These are phyloP conservation scores for Archivesica marissinica DNA, from an alignment of 1,140 invertebrate genomes.

Conservation along the genomic window DNA sequence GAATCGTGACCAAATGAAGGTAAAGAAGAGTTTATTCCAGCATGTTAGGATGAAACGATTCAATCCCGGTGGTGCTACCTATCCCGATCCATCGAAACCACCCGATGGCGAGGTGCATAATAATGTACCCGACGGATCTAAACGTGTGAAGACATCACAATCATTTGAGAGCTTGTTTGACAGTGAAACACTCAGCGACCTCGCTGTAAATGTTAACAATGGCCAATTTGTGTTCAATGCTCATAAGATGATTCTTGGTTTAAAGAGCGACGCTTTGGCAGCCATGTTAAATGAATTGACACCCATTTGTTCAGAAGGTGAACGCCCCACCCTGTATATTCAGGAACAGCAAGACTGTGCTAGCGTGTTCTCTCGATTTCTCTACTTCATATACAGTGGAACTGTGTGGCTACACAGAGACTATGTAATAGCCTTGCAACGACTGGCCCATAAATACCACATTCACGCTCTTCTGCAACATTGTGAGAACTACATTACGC, in stretches of 20 bases:
- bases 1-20: slow-evolving; percentile 55
- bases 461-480: slow-evolving; percentile 74
- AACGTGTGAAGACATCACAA: slow-evolving; percentile 78
- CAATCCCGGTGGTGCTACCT: slow-evolving; percentile 69
- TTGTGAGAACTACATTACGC: slow-evolving; percentile 79
- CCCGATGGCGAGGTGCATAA: slow-evolving; percentile 69
- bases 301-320: slow-evolving; percentile 47
- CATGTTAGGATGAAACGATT: slow-evolving; percentile 71
- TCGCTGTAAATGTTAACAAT: slow-evolving; percentile 76
- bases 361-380: slow-evolving; percentile 78
- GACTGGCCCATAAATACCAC: slow-evolving; percentile 76
- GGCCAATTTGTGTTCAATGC: slow-evolving; percentile 77
- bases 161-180: slow-evolving; percentile 80
- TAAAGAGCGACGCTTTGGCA: slow-evolving; percentile 80
- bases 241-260: slow-evolving; percentile 79
- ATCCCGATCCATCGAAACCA: slow-evolving; percentile 75
- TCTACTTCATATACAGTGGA: slow-evolving; percentile 82
- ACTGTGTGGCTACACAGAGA: slow-evolving; percentile 81
- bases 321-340: slow-evolving; percentile 72
- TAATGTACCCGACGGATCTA: slow-evolving; percentile 66
- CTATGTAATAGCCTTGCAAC: slow-evolving; percentile 78
- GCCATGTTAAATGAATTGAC: slow-evolving; percentile 71
- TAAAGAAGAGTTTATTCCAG: slow-evolving; percentile 54
- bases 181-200: slow-evolving; percentile 78
- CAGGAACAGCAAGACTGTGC: slow-evolving; percentile 75